Conservation (phyloP, 2,113 vertebrate genomes). For the Strix uralensis region DNA sequence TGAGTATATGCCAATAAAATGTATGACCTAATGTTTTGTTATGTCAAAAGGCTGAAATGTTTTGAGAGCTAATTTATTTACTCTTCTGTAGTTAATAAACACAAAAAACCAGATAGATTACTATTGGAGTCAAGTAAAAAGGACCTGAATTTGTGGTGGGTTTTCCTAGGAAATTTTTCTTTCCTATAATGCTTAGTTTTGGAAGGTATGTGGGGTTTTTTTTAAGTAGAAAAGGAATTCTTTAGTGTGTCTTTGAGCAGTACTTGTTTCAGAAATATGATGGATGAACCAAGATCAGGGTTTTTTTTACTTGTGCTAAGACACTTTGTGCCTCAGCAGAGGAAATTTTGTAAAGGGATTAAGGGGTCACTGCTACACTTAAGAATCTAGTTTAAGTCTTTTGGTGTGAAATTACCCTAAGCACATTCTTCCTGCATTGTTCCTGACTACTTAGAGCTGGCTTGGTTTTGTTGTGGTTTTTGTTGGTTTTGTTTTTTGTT, state of each 20-base stretch:
- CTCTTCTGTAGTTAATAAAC: not conserved
- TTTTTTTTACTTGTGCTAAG: not conserved
- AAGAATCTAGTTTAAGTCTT: not conserved
- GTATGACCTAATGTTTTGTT: slow-evolving; percentile 69
- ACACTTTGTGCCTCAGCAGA: not conserved
- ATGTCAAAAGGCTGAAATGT: not conserved
- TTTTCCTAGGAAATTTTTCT: not conserved
- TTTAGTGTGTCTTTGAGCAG: not conserved
- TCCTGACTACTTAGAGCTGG: not conserved
- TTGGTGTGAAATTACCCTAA: not conserved
- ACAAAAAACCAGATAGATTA: not conserved
- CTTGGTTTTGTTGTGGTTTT: not conserved
- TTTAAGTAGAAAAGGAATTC: not conserved
- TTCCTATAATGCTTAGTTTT: accelerated
- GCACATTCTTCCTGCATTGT: not conserved
- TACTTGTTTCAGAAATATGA: not conserved
- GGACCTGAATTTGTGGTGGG: not conserved
- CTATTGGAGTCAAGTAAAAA: not conserved
- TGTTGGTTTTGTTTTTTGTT: not conserved
- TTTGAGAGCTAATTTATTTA: not conserved
- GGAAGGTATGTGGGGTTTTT: not conserved
- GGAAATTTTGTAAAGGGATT: not conserved
- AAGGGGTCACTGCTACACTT: not conserved
- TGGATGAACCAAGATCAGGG: not conserved
- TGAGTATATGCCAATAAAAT: slow-evolving; percentile 98